A percentile compares a stretch with the other conserved stretches of the same genome.
These are phyloP conservation scores for Linnaemya tessellans DNA, from an alignment of 2,888 invertebrate species.

Conservation along the genomic window DNA sequence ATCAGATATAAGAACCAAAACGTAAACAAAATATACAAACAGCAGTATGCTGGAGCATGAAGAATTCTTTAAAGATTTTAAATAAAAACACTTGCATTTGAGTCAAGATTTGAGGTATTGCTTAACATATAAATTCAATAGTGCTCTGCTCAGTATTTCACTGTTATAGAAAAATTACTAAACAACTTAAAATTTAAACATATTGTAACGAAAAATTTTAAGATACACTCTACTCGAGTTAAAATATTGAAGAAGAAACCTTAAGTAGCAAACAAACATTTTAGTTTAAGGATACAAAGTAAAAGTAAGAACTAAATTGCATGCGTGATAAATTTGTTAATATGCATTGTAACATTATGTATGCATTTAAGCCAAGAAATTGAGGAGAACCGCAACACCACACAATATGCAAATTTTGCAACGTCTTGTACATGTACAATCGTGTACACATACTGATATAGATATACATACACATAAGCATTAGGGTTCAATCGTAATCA, in stretches of 20 bases:
- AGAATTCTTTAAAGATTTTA: no score
- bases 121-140: no score
- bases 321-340: conserved; percentile 55
- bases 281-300: conserved; percentile 1
- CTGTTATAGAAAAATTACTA: no score
- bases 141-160: no score
- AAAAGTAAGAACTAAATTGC: conserved; percentile 35
- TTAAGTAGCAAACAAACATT: not conserved
- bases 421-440: conserved; percentile 32
- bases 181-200: no score
- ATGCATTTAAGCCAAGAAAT: conserved; percentile 34
- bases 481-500: no score
- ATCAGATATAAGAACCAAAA: no score
- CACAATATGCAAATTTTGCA: conserved; percentile 59
- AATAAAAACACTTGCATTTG: no score
- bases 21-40: no score
- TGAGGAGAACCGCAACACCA: conserved; percentile 35
- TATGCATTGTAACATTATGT: conserved; percentile 50
- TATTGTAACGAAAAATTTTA: not conserved
- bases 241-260: not conserved
- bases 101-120: no score
- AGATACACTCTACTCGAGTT: not conserved
- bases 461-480: not conserved
- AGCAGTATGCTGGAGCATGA: no score
- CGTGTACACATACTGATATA: not conserved